Evolutionary conservation across 2,888 invertebrate genomes (phyloP), one percentile per base, ranked within the genome.

Genomic region (Cataglyphis livida): DNA sequence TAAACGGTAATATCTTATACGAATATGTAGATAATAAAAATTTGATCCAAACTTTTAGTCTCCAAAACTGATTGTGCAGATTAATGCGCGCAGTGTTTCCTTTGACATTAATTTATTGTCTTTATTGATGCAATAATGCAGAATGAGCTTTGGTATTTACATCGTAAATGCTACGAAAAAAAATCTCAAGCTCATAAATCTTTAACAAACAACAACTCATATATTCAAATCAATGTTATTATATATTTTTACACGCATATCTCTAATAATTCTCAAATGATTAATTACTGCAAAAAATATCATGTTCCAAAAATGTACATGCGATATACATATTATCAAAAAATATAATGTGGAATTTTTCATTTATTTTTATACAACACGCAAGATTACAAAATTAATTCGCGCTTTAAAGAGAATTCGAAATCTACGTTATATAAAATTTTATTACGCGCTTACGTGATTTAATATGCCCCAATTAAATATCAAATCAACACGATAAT

Each of bases 1-100:
- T 18, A 21, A 44, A 15, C 32, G 68, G 25, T 44, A 59, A 79
- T 73, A 44, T 59, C 44, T 59, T 59, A 71, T 71, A 25, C 59
- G 59, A 5, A 41, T 73, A 71, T 59, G 32, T 41, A 78, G 71
- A 71, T 71, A 59, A 71, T 78, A 59, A 78, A 70, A 78, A 59
- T 18, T 68, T n/a, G 35, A 71, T 0, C 32, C 18, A 44, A 44
- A 44, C 57, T 51, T 6, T 51, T 7, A 44, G 7, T 12, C 32
- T 12, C 32, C 25, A 44, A 78, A 71, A 79, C 59, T 79, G 35
- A 12, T 59, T 71, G 57, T 44, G 5, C 78, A 12, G 59, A 25
- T 79, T 59, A 59, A 35, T 18, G 78, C 57, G 12, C 57, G 18
- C 18, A 51, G 28, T 32, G 18, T 59, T n/a, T 21, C 35, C 41